These are phyloP conservation scores for Aphelocoma californica DNA, from an alignment of 2,797 vertebrate genomes.

Conservation along the genomic window DNA sequence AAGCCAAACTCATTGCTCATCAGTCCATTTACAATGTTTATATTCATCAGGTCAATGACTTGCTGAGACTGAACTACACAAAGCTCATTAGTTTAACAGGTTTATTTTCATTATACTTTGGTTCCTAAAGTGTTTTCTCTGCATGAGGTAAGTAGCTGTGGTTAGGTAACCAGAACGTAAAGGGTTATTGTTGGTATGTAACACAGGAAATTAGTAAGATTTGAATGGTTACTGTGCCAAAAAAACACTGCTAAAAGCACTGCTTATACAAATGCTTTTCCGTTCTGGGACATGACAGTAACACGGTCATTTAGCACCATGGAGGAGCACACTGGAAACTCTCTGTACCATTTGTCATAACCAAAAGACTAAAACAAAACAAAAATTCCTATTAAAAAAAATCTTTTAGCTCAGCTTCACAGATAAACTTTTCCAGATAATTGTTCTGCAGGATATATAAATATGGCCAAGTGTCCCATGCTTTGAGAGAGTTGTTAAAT, in stretches of 20 bases:
- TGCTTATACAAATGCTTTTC: neutral
- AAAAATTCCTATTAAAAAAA: neutral
- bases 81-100: conserved; percentile 15
- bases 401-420: neutral
- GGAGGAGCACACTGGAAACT: neutral
- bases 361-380: neutral
- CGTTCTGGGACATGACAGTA: neutral
- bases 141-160: neutral
- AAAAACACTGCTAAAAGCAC: neutral
- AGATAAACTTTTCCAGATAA: neutral
- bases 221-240: neutral
- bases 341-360: neutral
- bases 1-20: neutral
- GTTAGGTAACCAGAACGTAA: conserved; percentile 9
- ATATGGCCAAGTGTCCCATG: neutral
- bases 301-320: neutral
- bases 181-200: neutral
- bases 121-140: conserved; percentile 12
- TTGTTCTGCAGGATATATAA: neutral
- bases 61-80: neutral
- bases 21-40: neutral
- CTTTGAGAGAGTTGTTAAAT: neutral
- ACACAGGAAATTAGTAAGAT: conserved; percentile 47
- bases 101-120: conserved; percentile 43
- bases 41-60: neutral